A percentile compares a stretch with the other conserved stretches of the same genome.
phyloP scores from a whole-genome alignment of 1,140 invertebrate species.

The Drosophila ogumai region DNA sequence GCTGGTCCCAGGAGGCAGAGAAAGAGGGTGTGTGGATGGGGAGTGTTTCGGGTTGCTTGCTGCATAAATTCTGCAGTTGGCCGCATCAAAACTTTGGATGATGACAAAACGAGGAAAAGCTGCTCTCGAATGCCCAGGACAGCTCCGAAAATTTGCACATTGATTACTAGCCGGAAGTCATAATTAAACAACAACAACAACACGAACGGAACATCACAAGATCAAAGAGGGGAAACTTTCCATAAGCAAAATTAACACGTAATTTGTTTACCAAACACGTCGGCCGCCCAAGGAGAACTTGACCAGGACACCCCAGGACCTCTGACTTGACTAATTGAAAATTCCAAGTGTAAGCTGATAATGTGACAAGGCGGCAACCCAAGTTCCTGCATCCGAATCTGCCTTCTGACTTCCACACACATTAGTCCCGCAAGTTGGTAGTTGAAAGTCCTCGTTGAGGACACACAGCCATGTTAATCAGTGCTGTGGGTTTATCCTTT shows the following conservation, averaged over 20 bases:
- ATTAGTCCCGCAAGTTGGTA: conserved; percentile 26
- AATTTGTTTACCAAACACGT: conserved; percentile 83
- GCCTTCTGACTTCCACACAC: conserved; percentile 30
- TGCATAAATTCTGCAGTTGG: conserved; percentile 72
- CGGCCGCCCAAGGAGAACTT: conserved; percentile 47
- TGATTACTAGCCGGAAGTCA: conserved; percentile 81
- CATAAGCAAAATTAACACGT: conserved; percentile 74
- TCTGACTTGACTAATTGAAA: conserved; percentile 74
- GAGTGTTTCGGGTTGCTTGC: conserved; percentile 25
- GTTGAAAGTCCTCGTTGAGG: not conserved
- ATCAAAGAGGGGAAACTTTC: conserved; percentile 57
- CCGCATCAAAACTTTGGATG: conserved; percentile 62
- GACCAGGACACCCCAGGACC: conserved; percentile 53
- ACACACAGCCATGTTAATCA: not conserved
- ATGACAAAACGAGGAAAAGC: conserved; percentile 47
- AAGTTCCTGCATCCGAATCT: conserved; percentile 38
- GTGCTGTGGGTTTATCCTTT: conserved; percentile 7
- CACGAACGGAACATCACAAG: conserved; percentile 5
- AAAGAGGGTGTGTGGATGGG: not conserved
- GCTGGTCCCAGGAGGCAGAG: not conserved
- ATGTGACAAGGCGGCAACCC: conserved; percentile 54
- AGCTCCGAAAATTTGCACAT: conserved; percentile 71
- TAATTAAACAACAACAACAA: conserved; percentile 76
- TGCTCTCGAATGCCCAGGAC: conserved; percentile 63
- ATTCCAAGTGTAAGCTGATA: conserved; percentile 75